A percentile compares a stretch with the other conserved stretches of the same genome.
Evolutionary conservation across 2,888 invertebrate genomes (phyloP).

Genomic region (Agrochola macilenta): DNA sequence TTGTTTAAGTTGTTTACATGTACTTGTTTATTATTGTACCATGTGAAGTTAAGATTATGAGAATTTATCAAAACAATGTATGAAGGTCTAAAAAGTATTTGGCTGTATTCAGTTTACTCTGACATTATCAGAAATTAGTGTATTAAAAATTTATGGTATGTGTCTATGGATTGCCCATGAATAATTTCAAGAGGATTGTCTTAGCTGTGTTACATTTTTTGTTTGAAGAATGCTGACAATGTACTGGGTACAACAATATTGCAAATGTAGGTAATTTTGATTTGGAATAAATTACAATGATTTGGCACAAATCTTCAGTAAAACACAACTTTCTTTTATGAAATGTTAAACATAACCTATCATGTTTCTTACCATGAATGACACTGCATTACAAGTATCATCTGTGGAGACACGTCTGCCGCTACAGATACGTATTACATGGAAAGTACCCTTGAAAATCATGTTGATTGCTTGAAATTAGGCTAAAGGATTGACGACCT

Average conservation of each 20-base stretch:
- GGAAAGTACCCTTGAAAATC: conserved; percentile 24
- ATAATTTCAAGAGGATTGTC: conserved; percentile 16
- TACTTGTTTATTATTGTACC: conserved; percentile 43
- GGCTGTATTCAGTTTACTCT: conserved; percentile 18
- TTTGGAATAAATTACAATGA: not conserved
- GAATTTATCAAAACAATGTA: conserved; percentile 14
- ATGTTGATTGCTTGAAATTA: conserved; percentile 31
- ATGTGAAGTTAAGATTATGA: conserved; percentile 4
- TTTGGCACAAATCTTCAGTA: not conserved
- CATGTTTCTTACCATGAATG: conserved; percentile 38
- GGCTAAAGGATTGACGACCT: conserved; percentile 29
- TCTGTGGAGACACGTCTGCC: conserved; percentile 34
- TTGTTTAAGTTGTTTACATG: conserved; percentile 47
- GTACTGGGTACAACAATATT: not conserved
- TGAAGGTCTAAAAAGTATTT: not conserved
- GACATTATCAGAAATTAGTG: conserved; percentile 2
- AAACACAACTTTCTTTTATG: conserved; percentile 22
- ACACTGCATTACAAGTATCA: conserved; percentile 45
- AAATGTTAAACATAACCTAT: conserved; percentile 52
- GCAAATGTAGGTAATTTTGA: not conserved
- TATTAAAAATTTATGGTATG: conserved; percentile 20
- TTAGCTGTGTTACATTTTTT: not conserved
- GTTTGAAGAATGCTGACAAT: not conserved
- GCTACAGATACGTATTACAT: conserved; percentile 25
- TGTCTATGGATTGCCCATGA: conserved; percentile 43